Evolutionary conservation across 2,888 invertebrate species (phyloP), one percentile per base, ranked within the genome.

Genomic region (Plusia festucae): DNA sequence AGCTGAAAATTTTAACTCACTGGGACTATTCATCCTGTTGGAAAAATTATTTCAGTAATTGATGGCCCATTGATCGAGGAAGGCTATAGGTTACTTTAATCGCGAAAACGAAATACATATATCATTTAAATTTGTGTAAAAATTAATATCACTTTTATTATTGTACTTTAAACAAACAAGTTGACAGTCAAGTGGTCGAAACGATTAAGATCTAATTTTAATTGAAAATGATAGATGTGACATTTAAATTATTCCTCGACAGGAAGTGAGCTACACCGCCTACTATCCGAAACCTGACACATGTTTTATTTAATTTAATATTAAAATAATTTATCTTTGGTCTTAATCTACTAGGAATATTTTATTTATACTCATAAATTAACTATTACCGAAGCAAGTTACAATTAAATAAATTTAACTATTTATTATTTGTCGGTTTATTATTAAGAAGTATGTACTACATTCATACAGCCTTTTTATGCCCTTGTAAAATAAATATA

Each of bases 201-300:
- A 9, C 13, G 40, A 40, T 40, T 40, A 40, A n/a, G n/a, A 40
- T 40, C 40, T 40, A 6, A 40, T n/a, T 40, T 34, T 40, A 40
- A 40, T 40, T 40, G 40, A n/a, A 40, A 40, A 40, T 40, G 40
- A 40, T 40, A 40, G 40, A 40, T 40, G 40, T n/a, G 40, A n/a
- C 40, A 40, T 40, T n/a, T 15, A 40, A 40, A 40, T 40, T 40
- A 40, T n/a, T 6, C 40, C 40, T n/a, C 40, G 40, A 40, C 40
- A n/a, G 40, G 40, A 40, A 40, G n/a, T 40, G 40, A 40, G 40
- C 40, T n/a, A 40, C 40, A 40, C 40, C 40, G 40, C 40, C 40
- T 40, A n/a, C 40, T 40, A n/a, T n/a, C n/a, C 4, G n/a, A n/a
- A n/a, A 40, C n/a, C n/a, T 40, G 40, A 40, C 40, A 34, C 15